phyloP scores from a whole-genome alignment of 2,888 invertebrate species.

The Drosophila anceps region DNA sequence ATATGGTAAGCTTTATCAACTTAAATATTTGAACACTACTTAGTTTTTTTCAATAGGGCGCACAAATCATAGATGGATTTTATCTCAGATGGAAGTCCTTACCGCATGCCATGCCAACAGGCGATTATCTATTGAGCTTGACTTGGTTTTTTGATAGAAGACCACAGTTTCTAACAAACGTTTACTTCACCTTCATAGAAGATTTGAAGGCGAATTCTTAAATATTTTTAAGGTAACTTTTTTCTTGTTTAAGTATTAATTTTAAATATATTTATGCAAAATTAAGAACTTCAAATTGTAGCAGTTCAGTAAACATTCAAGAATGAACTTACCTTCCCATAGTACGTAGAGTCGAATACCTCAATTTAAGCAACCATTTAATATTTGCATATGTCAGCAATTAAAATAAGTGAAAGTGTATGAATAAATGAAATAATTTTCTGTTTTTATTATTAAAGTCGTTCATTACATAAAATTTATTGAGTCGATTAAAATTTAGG shows the following conservation, averaged over 20 bases:
- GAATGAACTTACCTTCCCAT: no score
- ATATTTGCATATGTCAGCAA: neutral
- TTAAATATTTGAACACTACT: neutral
- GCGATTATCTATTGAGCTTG: neutral
- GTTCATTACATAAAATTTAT: neutral
- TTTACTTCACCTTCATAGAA: neutral
- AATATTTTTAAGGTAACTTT: neutral
- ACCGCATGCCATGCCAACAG: neutral
- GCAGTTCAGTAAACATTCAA: no score
- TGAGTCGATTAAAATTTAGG: neutral
- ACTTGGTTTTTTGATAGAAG: neutral
- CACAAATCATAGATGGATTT: constrained; percentile 5
- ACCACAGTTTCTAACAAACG: neutral
- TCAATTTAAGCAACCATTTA: neutral
- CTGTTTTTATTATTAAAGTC: no score
- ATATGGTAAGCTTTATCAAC: neutral
- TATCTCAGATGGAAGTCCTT: neutral
- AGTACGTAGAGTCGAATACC: no score
- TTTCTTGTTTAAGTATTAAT: no score
- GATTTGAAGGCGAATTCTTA: neutral
- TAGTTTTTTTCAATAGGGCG: neutral
- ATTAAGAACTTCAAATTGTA: no score
- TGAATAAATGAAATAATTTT: neutral
- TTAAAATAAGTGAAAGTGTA: neutral
- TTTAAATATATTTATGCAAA: no score